Conservation (phyloP, 2,113 vertebrate genomes). For the Triplophysa siluroides region DNA sequence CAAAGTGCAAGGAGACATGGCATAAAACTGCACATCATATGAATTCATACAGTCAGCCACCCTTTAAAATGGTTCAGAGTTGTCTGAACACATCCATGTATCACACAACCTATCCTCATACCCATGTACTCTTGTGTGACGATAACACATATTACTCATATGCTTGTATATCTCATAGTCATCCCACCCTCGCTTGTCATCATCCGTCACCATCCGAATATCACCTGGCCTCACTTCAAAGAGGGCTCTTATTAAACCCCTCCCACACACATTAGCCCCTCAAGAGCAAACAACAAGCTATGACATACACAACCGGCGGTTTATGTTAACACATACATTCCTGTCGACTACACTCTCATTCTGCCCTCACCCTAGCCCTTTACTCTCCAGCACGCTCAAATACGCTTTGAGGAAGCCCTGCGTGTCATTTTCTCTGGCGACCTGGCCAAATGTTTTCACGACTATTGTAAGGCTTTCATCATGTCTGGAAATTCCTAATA, state of each 20-base stretch:
- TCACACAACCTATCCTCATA: too few relatives aligned
- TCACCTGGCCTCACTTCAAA: not conserved
- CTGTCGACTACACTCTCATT: constrained; percentile 1
- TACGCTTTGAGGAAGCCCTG: constrained; percentile 10
- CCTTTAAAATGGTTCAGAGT: too few relatives aligned
- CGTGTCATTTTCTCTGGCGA: constrained; percentile 48
- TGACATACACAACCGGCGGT: too few relatives aligned
- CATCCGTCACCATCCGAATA: constrained; percentile 3
- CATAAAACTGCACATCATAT: too few relatives aligned
- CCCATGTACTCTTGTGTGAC: not conserved
- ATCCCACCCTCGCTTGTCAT: not conserved
- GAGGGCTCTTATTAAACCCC: constrained; percentile 18
- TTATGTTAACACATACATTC: not conserved
- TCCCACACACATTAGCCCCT: not conserved
- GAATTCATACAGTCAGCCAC: too few relatives aligned
- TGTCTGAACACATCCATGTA: too few relatives aligned
- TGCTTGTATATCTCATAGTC: not conserved
- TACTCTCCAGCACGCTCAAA: not conserved
- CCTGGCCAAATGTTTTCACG: constrained; percentile 57
- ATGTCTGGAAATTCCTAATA: constrained; percentile 62
- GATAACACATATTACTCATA: not conserved
- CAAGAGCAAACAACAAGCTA: not conserved
- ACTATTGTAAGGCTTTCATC: constrained; percentile 60
- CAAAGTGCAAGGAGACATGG: too few relatives aligned
- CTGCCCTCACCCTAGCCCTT: not conserved